A percentile compares a stretch with the other conserved stretches of the same genome.
These are phyloP conservation scores for Heliothis subflexa DNA, from an alignment of 1,140 invertebrate species.

Conservation along the genomic window DNA sequence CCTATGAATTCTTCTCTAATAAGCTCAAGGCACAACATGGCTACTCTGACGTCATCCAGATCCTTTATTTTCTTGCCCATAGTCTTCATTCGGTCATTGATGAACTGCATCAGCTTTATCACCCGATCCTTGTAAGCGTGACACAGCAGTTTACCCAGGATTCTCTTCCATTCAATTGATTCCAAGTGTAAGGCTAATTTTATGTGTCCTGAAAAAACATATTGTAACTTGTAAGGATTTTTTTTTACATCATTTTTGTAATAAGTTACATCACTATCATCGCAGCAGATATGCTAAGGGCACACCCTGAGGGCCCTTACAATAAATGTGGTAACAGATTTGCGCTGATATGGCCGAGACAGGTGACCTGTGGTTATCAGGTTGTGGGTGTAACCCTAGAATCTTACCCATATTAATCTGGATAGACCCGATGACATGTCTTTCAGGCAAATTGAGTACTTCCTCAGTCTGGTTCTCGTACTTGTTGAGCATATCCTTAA, in stretches of 20 bases:
- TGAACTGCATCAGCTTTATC: conserved; percentile 89
- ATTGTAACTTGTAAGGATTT: too few relatives aligned
- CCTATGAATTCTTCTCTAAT: conserved; percentile 91
- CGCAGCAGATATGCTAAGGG: too few relatives aligned
- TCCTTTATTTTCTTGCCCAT: conserved; percentile 89
- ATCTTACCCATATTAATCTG: conserved; percentile 88
- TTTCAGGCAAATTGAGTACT: conserved; percentile 88
- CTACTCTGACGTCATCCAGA: conserved; percentile 90
- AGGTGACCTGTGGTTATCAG: neutral
- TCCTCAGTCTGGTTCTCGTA: conserved; percentile 89
- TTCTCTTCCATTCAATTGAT: conserved; percentile 88
- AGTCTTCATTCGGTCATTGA: conserved; percentile 89
- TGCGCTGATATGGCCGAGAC: too few relatives aligned
- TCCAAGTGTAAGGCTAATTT: conserved; percentile 90
- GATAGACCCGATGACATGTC: conserved; percentile 89
- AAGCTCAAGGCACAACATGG: conserved; percentile 91
- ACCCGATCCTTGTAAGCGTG: conserved; percentile 89
- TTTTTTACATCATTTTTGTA: too few relatives aligned
- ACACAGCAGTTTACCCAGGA: conserved; percentile 88
- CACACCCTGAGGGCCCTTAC: too few relatives aligned
- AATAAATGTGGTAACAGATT: too few relatives aligned
- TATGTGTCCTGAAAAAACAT: conserved; percentile 87
- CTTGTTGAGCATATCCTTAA: conserved; percentile 90
- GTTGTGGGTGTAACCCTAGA: neutral
- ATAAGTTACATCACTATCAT: too few relatives aligned